A percentile compares a stretch with the other conserved stretches of the same genome.
phyloP scores from a whole-genome alignment of 2,888 invertebrate genomes.

The Aethes cnicana region DNA sequence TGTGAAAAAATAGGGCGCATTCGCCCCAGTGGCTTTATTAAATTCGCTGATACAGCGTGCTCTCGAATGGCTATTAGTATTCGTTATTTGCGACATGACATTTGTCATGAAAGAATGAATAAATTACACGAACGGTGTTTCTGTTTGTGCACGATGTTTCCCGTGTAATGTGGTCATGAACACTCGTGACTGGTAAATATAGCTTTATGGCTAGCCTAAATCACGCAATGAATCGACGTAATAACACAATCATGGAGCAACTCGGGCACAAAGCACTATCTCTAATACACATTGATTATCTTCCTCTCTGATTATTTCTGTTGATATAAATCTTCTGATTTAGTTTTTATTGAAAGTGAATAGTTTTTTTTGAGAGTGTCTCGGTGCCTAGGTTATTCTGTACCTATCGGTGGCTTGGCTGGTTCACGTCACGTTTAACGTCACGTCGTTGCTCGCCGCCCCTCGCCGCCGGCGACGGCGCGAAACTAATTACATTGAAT shows the following conservation, averaged over 20 bases:
- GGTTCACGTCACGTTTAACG: conserved; percentile 46
- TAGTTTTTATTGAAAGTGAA: not conserved
- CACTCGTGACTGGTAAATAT: conserved; percentile 64
- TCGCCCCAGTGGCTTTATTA: conserved; percentile 69
- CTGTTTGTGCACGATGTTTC: conserved; percentile 55
- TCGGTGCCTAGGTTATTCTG: too few relatives aligned
- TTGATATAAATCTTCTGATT: conserved; percentile 18
- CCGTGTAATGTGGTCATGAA: conserved; percentile 55
- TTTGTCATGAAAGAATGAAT: conserved; percentile 43
- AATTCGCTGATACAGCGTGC: conserved; percentile 62
- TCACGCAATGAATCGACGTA: conserved; percentile 56
- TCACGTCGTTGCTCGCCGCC: conserved; percentile 62
- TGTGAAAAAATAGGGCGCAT: conserved; percentile 76
- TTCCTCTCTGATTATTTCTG: conserved; percentile 31
- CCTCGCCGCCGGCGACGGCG: conserved; percentile 55
- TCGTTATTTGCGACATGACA: conserved; percentile 36
- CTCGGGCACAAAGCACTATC: conserved; percentile 45
- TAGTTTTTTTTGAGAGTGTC: not conserved
- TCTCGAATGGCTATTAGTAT: conserved; percentile 36
- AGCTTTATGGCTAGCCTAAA: conserved; percentile 57
- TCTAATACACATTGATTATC: conserved; percentile 49
- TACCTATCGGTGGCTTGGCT: conserved; percentile 14
- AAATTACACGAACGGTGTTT: conserved; percentile 47
- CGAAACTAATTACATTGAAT: conserved; percentile 74
- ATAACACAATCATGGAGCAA: conserved; percentile 48